Conservation (phyloP, 2,797 vertebrate species). For the Catharus ustulatus region DNA sequence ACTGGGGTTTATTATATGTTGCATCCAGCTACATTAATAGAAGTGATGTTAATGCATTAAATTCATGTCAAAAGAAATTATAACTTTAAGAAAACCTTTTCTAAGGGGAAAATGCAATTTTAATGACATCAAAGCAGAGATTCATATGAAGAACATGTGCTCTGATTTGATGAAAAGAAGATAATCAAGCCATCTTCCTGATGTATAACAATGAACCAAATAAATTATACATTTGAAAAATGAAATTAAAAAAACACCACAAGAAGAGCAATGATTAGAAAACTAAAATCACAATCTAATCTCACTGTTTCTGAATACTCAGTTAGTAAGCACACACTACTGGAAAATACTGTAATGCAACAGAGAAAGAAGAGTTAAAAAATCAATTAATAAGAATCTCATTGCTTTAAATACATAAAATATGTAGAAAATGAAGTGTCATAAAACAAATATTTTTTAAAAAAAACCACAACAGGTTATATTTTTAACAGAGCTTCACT, state of each 20-base stretch:
- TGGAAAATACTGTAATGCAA: not conserved
- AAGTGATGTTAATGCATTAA: constrained; percentile 31
- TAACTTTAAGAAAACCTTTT: constrained; percentile 25
- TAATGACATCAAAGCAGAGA: constrained; percentile 22
- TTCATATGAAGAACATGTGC: not conserved
- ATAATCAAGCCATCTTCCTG: constrained; percentile 4
- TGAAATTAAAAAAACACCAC: not conserved
- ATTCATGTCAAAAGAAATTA: constrained; percentile 11
- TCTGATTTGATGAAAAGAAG: not conserved
- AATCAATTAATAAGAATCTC: not conserved
- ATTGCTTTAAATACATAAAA: not conserved
- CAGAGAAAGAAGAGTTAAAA: not conserved
- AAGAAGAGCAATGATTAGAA: not conserved
- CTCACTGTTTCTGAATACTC: not conserved
- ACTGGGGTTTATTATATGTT: not conserved
- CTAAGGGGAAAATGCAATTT: constrained; percentile 19
- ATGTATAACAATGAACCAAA: constrained; percentile 2
- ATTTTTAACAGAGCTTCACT: not conserved
- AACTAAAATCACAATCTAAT: not conserved
- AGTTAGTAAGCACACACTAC: not conserved
- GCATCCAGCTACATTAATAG: constrained; percentile 6
- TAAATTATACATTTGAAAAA: constrained; percentile 2
- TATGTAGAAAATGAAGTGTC: not conserved
- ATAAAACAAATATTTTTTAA: not conserved
- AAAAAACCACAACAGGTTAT: not conserved